Evolutionary conservation across 2,113 vertebrate genomes (phyloP), one percentile per base, ranked within the genome.

Genomic region (Tachysurus fulvidraco): DNA sequence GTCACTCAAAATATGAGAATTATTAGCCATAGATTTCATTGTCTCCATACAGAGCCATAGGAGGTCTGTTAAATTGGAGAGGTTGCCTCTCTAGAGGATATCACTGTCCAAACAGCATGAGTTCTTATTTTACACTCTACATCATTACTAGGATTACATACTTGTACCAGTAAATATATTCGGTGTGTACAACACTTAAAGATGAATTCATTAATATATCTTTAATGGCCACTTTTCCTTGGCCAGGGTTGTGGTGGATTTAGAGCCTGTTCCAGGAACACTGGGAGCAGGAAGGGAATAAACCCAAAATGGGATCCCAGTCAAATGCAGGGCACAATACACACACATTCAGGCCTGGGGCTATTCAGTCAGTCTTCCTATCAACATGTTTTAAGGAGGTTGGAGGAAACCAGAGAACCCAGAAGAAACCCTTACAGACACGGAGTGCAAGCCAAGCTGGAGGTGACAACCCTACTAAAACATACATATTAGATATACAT

Each of bases 1-100:
- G 88, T 89, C 88, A 88, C 74, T 90, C 86, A 89, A 89, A 90
- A 78, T 54, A 84, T 84, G 36, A 77, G 67, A 79, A 83, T 79
- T 69, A 85, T 85, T 88, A 79, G 85, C 82, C 87, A 88, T 85
- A 85, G 85, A 88, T 83, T 85, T 78, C 62, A 80, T 74, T 60
- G 41, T 23, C 83, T 88, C 89, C 83, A 86, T 84, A 83, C 76
- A 74, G 87, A 88, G 81, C 87, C 77, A 83, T 86, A 88, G 88
- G 90, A 90, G 89, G 86, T 84, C 87, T 90, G 88, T 91, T 91
- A 85, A 90, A 88, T 85, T 71, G 76, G 85, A 86, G 77, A 76
- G 81, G 69, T 76, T 55, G 86, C 57, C 62, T 79, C 88, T 90
- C 88, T 73, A 85, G 89, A 88, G 87, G 59, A 88, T 85, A 86